Evolutionary conservation across 1,140 invertebrate genomes (phyloP).

Genomic region (Berghia stephanieae): DNA sequence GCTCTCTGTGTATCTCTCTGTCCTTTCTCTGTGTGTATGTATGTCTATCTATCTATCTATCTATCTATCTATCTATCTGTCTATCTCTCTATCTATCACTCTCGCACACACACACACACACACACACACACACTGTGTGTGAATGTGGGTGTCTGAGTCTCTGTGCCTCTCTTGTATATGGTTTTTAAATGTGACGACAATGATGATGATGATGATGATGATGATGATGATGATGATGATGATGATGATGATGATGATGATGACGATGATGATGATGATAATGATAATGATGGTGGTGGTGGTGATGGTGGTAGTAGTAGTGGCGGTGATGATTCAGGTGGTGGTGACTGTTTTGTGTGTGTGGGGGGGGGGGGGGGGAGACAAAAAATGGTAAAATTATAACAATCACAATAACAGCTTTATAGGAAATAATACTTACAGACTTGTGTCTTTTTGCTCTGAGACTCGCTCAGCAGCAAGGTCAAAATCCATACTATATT

Average conservation of each 20-base stretch:
- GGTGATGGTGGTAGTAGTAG: too few relatives aligned
- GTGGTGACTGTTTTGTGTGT: too few relatives aligned
- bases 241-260: constrained; percentile 2
- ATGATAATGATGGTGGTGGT: too few relatives aligned
- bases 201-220: constrained; percentile 2
- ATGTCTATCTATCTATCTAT: too few relatives aligned
- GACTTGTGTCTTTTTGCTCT: constrained; percentile 45
- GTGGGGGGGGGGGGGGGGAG: too few relatives aligned
- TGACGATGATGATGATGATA: too few relatives aligned
- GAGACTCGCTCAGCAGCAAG: constrained; percentile 42
- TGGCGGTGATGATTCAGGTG: too few relatives aligned
- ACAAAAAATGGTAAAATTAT: constrained; percentile 11
- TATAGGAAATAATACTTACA: constrained; percentile 40
- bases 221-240: constrained; percentile 2
- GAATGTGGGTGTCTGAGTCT: too few relatives aligned
- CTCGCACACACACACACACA: not conserved
- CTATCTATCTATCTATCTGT: too few relatives aligned
- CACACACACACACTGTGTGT: not conserved
- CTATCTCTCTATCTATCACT: too few relatives aligned
- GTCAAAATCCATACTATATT: constrained; percentile 48
- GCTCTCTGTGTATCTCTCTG: not conserved
- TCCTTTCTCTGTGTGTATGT: not conserved
- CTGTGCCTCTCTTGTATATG: too few relatives aligned
- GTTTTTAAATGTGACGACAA: not conserved
- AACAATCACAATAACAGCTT: too few relatives aligned